Conservation (phyloP, 2,113 vertebrate genomes). For the Phylloscopus trochilus region DNA sequence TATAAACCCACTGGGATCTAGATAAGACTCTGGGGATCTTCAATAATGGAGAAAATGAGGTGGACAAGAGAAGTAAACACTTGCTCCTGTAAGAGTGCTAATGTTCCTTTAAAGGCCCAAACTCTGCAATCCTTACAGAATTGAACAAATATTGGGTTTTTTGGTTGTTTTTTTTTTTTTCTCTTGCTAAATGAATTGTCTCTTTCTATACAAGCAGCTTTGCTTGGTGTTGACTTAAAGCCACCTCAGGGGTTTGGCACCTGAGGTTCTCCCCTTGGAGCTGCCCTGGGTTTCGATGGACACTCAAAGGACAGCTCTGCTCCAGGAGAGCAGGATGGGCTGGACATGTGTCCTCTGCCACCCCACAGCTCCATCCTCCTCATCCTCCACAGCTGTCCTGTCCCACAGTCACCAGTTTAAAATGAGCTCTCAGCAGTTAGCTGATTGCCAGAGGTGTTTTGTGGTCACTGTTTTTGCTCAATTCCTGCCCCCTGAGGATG, state of each 20-base stretch:
- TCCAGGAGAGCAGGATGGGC: not conserved
- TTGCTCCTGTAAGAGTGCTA: not conserved
- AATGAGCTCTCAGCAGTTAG: not conserved
- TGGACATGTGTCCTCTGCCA: not conserved
- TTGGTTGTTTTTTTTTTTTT: not conserved
- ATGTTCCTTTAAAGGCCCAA: not conserved
- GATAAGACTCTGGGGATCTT: not conserved
- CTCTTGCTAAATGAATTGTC: not conserved
- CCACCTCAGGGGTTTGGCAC: not conserved
- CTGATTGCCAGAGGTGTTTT: not conserved
- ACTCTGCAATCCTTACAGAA: not conserved
- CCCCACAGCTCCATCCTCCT: not conserved
- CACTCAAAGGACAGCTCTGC: not conserved
- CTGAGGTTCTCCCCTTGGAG: not conserved
- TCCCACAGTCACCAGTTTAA: not conserved
- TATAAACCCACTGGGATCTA: not conserved
- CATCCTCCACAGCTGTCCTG: not conserved
- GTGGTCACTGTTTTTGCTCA: not conserved
- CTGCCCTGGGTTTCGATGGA: not conserved
- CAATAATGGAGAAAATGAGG: not conserved
- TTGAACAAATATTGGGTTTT: not conserved
- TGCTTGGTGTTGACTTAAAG: not conserved
- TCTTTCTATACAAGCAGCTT: not conserved
- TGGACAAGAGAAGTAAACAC: slow-evolving; percentile 13
- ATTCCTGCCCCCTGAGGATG: not conserved